These are phyloP conservation scores for Seladonia tumulorum DNA, from an alignment of 2,888 invertebrate genomes.

Conservation along the genomic window DNA sequence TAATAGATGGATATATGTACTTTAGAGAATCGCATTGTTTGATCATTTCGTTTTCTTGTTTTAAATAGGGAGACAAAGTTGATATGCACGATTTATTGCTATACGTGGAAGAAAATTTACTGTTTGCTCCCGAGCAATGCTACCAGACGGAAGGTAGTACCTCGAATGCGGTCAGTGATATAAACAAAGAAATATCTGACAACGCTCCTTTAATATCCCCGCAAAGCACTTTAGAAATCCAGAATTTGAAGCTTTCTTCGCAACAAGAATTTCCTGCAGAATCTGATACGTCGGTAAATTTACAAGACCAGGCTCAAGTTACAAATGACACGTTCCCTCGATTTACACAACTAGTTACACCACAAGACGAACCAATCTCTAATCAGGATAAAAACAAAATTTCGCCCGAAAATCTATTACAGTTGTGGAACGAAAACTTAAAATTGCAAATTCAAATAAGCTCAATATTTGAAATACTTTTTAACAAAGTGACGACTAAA, in stretches of 20 bases:
- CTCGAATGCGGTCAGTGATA: background rate
- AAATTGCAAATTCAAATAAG: conserved; percentile 44
- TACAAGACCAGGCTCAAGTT: background rate
- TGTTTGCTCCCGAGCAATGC: conserved; percentile 36
- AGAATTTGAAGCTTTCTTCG: conserved; percentile 1
- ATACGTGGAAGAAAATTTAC: conserved; percentile 58
- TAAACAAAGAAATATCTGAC: background rate
- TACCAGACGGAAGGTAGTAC: conserved; percentile 30
- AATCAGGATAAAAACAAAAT: background rate
- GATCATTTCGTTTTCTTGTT: conserved; percentile 49
- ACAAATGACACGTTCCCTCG: background rate
- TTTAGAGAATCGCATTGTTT: conserved; percentile 51
- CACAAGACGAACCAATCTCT: background rate
- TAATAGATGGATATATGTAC: background rate
- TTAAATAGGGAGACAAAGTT: conserved; percentile 62
- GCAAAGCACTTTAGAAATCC: conserved; percentile 31
- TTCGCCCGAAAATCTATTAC: conserved; percentile 27
- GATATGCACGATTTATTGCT: conserved; percentile 61
- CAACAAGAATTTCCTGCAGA: background rate
- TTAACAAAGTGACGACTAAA: conserved; percentile 15
- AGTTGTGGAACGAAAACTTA: conserved; percentile 45
- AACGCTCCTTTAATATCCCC: conserved; percentile 44
- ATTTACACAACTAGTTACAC: background rate
- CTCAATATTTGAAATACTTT: conserved; percentile 19
- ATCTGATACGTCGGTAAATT: background rate